Conservation (phyloP, 2,113 vertebrate genomes). For the Carassius auratus region DNA sequence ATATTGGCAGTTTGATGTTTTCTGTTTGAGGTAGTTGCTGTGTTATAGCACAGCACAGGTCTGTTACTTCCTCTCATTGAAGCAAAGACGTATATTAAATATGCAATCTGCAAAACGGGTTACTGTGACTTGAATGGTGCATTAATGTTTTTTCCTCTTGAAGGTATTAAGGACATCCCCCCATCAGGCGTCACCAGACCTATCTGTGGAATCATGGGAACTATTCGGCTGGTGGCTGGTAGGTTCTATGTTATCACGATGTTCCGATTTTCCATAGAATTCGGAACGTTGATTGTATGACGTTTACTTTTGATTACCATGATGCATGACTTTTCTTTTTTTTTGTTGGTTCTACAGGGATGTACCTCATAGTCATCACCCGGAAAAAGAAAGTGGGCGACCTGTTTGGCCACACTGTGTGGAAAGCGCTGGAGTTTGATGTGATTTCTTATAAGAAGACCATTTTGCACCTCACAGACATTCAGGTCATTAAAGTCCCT, state of each 20-base stretch:
- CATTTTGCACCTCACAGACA: slow-evolving; percentile 93
- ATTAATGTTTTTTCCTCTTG: slow-evolving; percentile 22
- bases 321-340: neutral
- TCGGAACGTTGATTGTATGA: neutral
- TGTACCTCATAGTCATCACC: slow-evolving; percentile 95
- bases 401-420: slow-evolving; percentile 90
- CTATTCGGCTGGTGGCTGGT: slow-evolving; percentile 94
- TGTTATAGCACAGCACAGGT: neutral
- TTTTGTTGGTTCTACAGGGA: slow-evolving; percentile 76
- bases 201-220: slow-evolving; percentile 94
- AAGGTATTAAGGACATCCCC: slow-evolving; percentile 91
- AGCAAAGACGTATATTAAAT: neutral
- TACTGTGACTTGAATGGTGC: neutral
- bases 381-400: slow-evolving; percentile 93
- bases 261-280: no score
- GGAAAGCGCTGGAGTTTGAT: slow-evolving; percentile 96
- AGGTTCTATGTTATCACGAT: slow-evolving; percentile 30
- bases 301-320: neutral
- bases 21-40: neutral
- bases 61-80: neutral
- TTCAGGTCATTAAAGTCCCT: slow-evolving; percentile 79
- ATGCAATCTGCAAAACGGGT: neutral
- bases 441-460: slow-evolving; percentile 97
- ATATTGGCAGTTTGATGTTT: neutral
- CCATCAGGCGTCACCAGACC: slow-evolving; percentile 90